A percentile compares a stretch with the other conserved stretches of the same genome.
Conservation (phyloP, 2,113 vertebrate species). For the Gobio gobio region DNA sequence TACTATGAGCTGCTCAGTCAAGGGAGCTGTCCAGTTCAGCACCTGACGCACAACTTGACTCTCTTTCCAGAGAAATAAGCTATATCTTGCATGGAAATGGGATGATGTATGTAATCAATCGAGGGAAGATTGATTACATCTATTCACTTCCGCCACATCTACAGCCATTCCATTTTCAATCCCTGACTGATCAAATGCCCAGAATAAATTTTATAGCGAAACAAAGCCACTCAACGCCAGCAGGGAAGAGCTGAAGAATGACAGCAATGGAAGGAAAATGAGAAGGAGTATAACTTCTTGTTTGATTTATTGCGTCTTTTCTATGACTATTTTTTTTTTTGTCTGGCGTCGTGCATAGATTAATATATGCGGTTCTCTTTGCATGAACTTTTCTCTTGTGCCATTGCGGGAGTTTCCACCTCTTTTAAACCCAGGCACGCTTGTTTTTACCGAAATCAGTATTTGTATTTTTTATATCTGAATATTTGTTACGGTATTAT, state of each 20-base stretch:
- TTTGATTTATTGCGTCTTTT: slow-evolving; percentile 65
- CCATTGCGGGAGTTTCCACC: slow-evolving; percentile 81
- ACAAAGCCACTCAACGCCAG: neutral
- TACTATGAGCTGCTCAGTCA: slow-evolving; percentile 68
- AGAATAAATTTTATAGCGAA: slow-evolving; percentile 35
- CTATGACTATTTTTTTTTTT: slow-evolving; percentile 61
- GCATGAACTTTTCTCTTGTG: slow-evolving; percentile 89
- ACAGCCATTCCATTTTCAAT: slow-evolving; percentile 35
- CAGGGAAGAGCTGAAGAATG: slow-evolving; percentile 18
- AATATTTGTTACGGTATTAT: slow-evolving; percentile 93
- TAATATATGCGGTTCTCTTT: slow-evolving; percentile 81
- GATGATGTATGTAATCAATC: slow-evolving; percentile 33
- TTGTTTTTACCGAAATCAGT: slow-evolving; percentile 94
- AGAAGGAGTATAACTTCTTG: slow-evolving; percentile 3
- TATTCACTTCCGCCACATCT: neutral
- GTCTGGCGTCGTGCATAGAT: slow-evolving; percentile 38
- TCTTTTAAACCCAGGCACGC: slow-evolving; percentile 82
- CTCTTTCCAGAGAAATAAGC: slow-evolving; percentile 36
- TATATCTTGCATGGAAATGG: slow-evolving; percentile 26
- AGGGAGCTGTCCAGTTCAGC: slow-evolving; percentile 82
- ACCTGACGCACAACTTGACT: slow-evolving; percentile 67
- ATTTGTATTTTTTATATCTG: slow-evolving; percentile 98
- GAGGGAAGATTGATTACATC: neutral
- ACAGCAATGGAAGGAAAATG: slow-evolving; percentile 33
- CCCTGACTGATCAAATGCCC: neutral